These are phyloP conservation scores for Naja naja DNA, from an alignment of 2,113 vertebrate species.

Conservation along the genomic window DNA sequence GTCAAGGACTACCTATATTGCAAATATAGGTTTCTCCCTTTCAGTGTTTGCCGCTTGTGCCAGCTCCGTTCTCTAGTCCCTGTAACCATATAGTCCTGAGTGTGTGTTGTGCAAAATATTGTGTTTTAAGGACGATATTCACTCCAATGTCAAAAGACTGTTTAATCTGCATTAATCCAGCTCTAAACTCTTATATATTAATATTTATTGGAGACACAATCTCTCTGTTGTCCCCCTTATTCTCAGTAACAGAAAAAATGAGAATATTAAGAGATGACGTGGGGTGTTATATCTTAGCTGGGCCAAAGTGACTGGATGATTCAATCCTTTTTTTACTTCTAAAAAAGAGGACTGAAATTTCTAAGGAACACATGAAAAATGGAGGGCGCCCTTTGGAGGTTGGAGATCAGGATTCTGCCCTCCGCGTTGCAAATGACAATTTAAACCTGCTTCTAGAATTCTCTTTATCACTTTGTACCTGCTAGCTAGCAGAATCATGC, in stretches of 20 bases:
- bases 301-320: not conserved
- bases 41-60: not conserved
- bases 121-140: not conserved
- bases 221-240: not conserved
- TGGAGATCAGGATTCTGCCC: not conserved
- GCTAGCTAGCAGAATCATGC: not conserved
- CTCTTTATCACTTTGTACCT: not conserved
- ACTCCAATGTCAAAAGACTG: not conserved
- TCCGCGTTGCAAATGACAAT: not conserved
- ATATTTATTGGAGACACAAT: not conserved
- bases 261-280: not conserved
- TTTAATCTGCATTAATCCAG: not conserved
- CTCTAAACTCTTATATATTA: not conserved
- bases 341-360: not conserved
- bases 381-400: not conserved
- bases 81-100: not conserved
- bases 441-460: not conserved
- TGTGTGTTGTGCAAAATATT: not conserved
- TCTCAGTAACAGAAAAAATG: not conserved
- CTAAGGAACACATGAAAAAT: not conserved
- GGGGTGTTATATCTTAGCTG: not conserved
- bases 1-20: no score
- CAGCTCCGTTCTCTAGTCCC: no score
- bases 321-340: not conserved
- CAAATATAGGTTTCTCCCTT: not conserved